Evolutionary conservation across 2,113 vertebrate species (phyloP).

Genomic region (Acrocephalus arundinaceus): DNA sequence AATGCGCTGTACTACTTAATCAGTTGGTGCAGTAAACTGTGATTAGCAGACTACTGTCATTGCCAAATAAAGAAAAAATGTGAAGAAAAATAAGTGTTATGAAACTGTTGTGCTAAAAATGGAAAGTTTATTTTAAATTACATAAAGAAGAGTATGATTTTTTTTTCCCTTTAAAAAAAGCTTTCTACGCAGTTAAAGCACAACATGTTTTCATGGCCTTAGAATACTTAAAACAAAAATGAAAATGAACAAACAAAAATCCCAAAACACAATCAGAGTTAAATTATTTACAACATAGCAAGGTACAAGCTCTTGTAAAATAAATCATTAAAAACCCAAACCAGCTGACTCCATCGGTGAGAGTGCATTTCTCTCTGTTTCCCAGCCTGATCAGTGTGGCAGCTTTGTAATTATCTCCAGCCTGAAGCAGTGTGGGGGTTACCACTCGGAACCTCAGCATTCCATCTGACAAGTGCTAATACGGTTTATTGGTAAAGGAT

Average conservation of each 20-base stretch:
- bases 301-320: not conserved
- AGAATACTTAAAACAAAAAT: not conserved
- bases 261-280: not conserved
- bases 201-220: constrained; percentile 44
- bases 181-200: constrained; percentile 4
- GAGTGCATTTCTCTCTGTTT: constrained; percentile 1
- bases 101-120: constrained; percentile 48
- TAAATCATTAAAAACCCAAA: not conserved
- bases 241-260: not conserved
- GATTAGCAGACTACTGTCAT: constrained; percentile 36
- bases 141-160: not conserved
- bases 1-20: constrained; percentile 19
- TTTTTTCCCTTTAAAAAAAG: not conserved
- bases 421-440: constrained; percentile 32
- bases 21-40: not conserved
- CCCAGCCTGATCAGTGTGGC: not conserved
- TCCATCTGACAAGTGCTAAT: constrained; percentile 42
- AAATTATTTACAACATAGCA: constrained; percentile 27
- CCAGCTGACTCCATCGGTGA: not conserved
- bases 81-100: constrained; percentile 23
- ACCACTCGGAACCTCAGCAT: not conserved
- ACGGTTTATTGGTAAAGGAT: constrained; percentile 31
- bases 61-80: constrained; percentile 63
- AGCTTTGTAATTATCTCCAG: constrained; percentile 24
- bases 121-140: constrained; percentile 1